A percentile compares a stretch with the other conserved stretches of the same genome.
phyloP scores from a whole-genome alignment of 2,888 invertebrate species.

The Cephus rjabovi region DNA sequence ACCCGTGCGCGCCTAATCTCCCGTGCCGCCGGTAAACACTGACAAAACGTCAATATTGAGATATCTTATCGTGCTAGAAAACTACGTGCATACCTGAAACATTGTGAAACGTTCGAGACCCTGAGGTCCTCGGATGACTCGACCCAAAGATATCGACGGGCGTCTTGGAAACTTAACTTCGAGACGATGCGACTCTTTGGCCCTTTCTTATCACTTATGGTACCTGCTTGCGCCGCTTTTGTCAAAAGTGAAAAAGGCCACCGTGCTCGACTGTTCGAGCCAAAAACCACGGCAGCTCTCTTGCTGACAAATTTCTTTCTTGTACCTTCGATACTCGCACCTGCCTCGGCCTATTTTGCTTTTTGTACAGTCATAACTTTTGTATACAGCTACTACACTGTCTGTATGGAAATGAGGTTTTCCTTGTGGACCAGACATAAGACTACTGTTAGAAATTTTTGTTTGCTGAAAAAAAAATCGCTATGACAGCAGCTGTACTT shows the following conservation, averaged over 20 bases:
- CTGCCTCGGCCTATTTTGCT: background rate
- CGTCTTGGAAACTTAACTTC: background rate
- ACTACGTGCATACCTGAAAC: conserved; percentile 48
- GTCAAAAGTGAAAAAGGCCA: background rate
- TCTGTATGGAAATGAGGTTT: background rate
- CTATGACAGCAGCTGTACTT: background rate
- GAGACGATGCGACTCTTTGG: background rate
- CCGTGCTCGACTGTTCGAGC: background rate
- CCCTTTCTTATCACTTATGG: background rate
- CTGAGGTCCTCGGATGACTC: background rate
- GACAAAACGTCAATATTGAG: conserved; percentile 59
- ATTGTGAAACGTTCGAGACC: conserved; percentile 30
- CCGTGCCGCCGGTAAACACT: conserved; percentile 52
- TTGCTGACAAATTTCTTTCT: background rate
- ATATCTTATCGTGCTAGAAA: conserved; percentile 56
- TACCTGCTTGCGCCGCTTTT: background rate
- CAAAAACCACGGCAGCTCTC: background rate
- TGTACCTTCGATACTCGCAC: background rate
- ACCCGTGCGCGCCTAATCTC: conserved; percentile 46
- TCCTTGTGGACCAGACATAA: background rate
- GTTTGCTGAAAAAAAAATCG: too few relatives aligned
- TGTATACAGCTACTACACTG: background rate
- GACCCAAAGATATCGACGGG: background rate
- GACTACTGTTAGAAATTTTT: background rate
- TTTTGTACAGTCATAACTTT: background rate